A percentile compares a stretch with the other conserved stretches of the same genome.
phyloP scores from a whole-genome alignment of 1,140 invertebrate genomes.

The Caenorhabditis briggsae region DNA sequence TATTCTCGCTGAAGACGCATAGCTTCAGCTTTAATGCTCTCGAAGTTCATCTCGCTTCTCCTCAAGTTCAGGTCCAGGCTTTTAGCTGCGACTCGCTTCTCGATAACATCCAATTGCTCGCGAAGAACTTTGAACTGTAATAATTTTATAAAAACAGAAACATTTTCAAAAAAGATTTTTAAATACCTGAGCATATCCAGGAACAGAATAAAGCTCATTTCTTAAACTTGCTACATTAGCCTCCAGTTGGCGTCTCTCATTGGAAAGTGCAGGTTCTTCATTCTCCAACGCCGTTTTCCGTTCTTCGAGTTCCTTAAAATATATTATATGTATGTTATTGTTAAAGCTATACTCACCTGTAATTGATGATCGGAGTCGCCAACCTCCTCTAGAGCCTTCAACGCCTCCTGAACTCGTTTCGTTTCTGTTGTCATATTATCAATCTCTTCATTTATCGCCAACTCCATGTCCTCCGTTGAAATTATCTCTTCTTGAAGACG shows the following conservation, averaged over 20 bases:
- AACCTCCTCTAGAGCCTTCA: neutral
- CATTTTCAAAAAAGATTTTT: neutral
- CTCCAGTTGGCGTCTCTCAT: conserved; percentile 12
- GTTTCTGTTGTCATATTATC: conserved; percentile 21
- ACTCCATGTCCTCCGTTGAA: conserved; percentile 12
- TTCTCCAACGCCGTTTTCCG: neutral
- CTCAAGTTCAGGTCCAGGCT: conserved; percentile 10
- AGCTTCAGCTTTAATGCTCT: neutral
- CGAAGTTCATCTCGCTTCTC: conserved; percentile 1
- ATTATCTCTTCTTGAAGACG: conserved; percentile 37
- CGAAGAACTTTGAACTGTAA: conserved; percentile 22
- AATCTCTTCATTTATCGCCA: conserved; percentile 41
- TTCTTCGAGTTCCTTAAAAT: conserved; percentile 15
- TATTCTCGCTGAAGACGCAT: conserved; percentile 24
- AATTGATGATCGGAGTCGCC: neutral
- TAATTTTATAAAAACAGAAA: neutral
- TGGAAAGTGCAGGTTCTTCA: neutral
- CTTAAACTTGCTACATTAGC: neutral
- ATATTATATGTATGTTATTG: too few species aligned
- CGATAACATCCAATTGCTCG: neutral
- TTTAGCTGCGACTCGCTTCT: conserved; percentile 15
- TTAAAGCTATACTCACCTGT: neutral
- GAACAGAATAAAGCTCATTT: conserved; percentile 31
- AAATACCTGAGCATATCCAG: neutral
- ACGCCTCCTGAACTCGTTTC: neutral